A percentile compares a stretch with the other conserved stretches of the same genome.
These are phyloP conservation scores for Drosophila gunungcola DNA, from an alignment of 1,140 invertebrate genomes.

Conservation along the genomic window DNA sequence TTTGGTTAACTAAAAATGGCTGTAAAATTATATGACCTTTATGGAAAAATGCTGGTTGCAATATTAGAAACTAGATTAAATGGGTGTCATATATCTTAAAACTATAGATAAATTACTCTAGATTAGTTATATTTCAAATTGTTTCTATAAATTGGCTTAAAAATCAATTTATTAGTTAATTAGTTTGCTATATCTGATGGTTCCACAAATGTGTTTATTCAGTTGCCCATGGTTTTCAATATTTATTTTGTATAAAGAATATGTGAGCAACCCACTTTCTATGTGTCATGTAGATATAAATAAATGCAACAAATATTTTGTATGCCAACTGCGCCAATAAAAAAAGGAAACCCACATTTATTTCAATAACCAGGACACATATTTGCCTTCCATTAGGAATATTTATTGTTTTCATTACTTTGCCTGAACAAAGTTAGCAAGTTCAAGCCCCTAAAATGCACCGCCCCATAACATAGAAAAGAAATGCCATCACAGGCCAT, in stretches of 20 bases:
- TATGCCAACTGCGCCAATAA: background rate
- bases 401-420: conserved; percentile 24
- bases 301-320: background rate
- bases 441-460: conserved; percentile 29
- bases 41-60: conserved; percentile 26
- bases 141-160: background rate
- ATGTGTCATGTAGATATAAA: conserved; percentile 2
- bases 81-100: background rate
- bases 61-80: conserved; percentile 7
- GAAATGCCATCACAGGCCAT: conserved; percentile 34
- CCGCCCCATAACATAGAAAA: background rate
- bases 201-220: background rate
- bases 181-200: background rate
- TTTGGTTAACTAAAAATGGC: conserved; percentile 53
- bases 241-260: background rate
- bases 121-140: background rate
- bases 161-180: background rate
- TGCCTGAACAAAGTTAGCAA: conserved; percentile 29
- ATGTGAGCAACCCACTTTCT: background rate
- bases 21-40: conserved; percentile 40
- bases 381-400: conserved; percentile 22
- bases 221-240: background rate
- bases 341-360: background rate
- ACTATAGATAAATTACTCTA: conserved; percentile 1
- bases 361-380: background rate